Base-by-base conservation (phyloP, 2,888 invertebrate genomes). In the Nezara viridula region DNA sequence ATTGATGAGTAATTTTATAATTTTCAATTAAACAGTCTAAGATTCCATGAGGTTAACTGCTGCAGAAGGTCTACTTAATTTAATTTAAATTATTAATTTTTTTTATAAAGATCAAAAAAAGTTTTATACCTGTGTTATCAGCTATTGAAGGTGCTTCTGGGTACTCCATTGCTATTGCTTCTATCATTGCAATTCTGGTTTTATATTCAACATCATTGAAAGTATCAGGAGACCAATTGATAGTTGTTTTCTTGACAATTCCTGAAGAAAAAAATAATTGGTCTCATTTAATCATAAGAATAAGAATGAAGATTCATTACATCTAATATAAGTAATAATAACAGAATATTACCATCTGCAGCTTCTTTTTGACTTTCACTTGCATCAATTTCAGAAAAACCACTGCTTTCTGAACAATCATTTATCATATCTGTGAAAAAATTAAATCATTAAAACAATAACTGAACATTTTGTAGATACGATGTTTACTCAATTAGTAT, bases 181-280 rank as follows among this genome's bases (percentile, higher is more conserved):
- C 90, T 19, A 90, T 88, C 90, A 90, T 90, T 50, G 81, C 88
- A 7, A 90, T 89, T 37, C 90, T 66, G 44, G 37, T 86, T 21
- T 86, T 89, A 49, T 88, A 85, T 87, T 90, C 90, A 44, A 21
- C n/a, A 88, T 90, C 90, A 60, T 49, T 60, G 85, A 90, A 90
- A 44, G 40, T 88, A 77, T 90, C 88, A 24, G 90, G 90, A 10
- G 73, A 81, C 66, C 88, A 90, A 85, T 86, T 85, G 3, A 90
- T 88, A 24, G 88, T 90, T n/a, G 89, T 86, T 52, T 90, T 90
- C 85, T 90, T 90, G 40, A 90, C 81, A 19, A 90, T 90, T 5
- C 66, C 88, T 88, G 19, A n/a, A 60, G 16, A 44, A 14, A 40
- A 86, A 52, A 55, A 14, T n/a, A 85, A 47, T 50, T 7, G n/a